These are phyloP conservation scores for Trichonephila clavata DNA, from an alignment of 1,140 invertebrate species.

Conservation along the genomic window DNA sequence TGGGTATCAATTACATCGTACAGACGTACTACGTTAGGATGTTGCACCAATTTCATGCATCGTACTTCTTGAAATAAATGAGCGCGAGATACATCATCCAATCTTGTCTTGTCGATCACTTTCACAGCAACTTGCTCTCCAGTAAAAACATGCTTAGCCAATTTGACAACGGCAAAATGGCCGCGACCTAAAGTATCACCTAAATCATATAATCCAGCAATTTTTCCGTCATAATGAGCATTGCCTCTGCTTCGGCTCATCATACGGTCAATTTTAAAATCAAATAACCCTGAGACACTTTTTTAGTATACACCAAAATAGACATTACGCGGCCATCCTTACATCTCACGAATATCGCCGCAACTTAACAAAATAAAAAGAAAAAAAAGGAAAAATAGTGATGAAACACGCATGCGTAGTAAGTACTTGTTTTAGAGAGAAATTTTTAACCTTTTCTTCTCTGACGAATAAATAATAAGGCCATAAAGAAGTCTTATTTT, in stretches of 20 bases:
- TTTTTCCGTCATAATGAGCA: constrained; percentile 86
- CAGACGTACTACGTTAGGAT: constrained; percentile 97
- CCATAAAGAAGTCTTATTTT: constrained; percentile 42
- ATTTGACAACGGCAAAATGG: constrained; percentile 99
- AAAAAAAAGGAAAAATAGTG: constrained; percentile 35
- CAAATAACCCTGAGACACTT: constrained; percentile 31
- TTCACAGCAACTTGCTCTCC: constrained; percentile 87
- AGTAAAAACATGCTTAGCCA: constrained; percentile 99
- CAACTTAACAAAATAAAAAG: constrained; percentile 45
- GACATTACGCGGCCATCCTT: constrained; percentile 52
- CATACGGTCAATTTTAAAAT: constrained; percentile 60
- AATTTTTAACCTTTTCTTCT: constrained; percentile 31
- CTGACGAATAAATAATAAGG: constrained; percentile 11
- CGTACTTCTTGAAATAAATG: constrained; percentile 92
- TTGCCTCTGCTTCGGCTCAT: constrained; percentile 69
- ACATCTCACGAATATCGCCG: constrained; percentile 43
- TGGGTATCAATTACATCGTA: constrained; percentile 99
- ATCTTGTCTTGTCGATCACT: constrained; percentile 98
- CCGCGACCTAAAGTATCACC: constrained; percentile 95
- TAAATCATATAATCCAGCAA: constrained; percentile 97
- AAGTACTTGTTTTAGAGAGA: constrained; percentile 11
- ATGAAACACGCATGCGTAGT: constrained; percentile 29
- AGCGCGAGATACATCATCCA: constrained; percentile 97
- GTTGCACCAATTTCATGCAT: constrained; percentile 99
- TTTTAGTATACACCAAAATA: constrained; percentile 11